phyloP scores from a whole-genome alignment of 2,113 vertebrate species.

The Sander lucioperca region DNA sequence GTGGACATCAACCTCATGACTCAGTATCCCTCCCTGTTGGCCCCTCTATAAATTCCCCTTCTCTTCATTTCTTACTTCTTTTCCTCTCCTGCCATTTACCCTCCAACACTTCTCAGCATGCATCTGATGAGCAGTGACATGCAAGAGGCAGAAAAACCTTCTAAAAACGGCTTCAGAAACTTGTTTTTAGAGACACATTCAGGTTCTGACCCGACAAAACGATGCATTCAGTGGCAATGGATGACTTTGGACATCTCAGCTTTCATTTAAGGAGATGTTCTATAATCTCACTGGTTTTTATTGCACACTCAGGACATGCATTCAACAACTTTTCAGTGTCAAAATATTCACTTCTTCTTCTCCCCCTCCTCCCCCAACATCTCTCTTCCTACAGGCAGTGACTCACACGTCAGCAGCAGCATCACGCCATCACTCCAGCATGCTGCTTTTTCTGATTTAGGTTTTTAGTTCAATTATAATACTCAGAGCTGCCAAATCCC shows the following conservation, averaged over 20 bases:
- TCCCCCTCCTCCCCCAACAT: slow-evolving; percentile 46
- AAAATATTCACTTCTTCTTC: slow-evolving; percentile 28
- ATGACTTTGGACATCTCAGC: not conserved
- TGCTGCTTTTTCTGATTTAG: not conserved
- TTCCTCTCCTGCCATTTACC: not conserved
- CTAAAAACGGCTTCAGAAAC: not conserved
- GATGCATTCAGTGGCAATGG: not conserved
- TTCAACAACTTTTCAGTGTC: slow-evolving; percentile 30
- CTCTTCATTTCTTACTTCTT: slow-evolving; percentile 1
- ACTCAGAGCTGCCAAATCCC: slow-evolving; percentile 11
- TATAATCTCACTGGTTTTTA: not conserved
- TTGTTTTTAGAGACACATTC: no score
- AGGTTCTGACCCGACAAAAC: not conserved
- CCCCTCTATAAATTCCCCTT: slow-evolving; percentile 54
- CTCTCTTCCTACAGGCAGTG: slow-evolving; percentile 54
- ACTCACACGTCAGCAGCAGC: slow-evolving; percentile 56
- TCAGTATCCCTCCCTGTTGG: slow-evolving; percentile 42
- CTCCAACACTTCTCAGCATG: not conserved
- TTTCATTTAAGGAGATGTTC: slow-evolving; percentile 12
- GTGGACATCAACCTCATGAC: slow-evolving; percentile 53
- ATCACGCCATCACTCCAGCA: slow-evolving; percentile 17
- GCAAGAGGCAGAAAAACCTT: not conserved
- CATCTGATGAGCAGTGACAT: not conserved
- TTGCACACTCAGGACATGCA: not conserved
- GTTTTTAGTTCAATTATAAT: not conserved